Percentiles rank a stretch among this genome's conserved stretches.
Evolutionary conservation across 2,797 vertebrate genomes (phyloP).

Genomic region (Epinephelus awoara): DNA sequence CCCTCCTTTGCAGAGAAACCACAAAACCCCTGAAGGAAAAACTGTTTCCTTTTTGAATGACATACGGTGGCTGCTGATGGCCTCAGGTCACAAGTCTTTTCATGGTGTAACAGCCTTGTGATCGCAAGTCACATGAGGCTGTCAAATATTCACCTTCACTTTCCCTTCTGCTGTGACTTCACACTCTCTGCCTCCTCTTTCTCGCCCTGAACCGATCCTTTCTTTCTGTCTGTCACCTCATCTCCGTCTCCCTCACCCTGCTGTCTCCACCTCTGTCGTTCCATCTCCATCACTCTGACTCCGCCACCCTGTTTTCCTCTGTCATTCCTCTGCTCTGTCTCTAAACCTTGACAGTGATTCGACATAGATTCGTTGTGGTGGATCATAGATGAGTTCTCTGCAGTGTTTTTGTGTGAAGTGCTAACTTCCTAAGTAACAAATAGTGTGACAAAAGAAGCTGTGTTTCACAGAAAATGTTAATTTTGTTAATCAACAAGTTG

Average conservation of each 20-base stretch:
- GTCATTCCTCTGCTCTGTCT: background rate
- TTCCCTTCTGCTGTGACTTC: slow-evolving; percentile 2
- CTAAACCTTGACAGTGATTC: background rate
- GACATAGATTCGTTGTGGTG: background rate
- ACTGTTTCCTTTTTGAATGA: background rate
- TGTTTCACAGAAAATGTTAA: slow-evolving; percentile 19
- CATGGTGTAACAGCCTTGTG: slow-evolving; percentile 27
- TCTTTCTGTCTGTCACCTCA: background rate
- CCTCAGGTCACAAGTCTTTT: slow-evolving; percentile 25
- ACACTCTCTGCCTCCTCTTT: background rate
- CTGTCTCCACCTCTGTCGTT: background rate
- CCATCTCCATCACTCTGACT: background rate
- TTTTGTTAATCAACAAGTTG: background rate
- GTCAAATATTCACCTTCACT: slow-evolving; percentile 42
- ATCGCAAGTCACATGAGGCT: slow-evolving; percentile 36
- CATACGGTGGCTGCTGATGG: background rate
- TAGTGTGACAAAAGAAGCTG: background rate
- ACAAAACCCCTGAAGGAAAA: background rate
- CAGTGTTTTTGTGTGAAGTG: background rate
- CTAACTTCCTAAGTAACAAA: background rate
- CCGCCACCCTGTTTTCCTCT: background rate
- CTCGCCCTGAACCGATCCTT: background rate
- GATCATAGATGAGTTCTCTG: background rate
- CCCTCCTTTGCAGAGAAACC: background rate
- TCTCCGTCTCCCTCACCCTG: background rate